phyloP scores from a whole-genome alignment of 2,113 vertebrate species.

The Chinchilla lanigera region DNA sequence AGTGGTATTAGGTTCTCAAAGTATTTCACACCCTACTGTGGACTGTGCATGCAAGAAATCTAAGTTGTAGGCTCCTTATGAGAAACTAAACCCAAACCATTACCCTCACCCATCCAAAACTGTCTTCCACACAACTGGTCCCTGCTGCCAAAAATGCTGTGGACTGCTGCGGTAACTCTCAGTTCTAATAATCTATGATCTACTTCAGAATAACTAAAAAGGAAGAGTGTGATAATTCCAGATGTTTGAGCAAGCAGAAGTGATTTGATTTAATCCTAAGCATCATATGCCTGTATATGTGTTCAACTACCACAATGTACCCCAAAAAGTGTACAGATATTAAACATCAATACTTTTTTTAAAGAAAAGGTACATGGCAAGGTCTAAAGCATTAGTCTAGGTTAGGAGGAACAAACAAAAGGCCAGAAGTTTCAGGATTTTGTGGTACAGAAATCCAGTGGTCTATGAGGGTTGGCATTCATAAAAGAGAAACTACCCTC shows the following conservation, averaged over 20 bases:
- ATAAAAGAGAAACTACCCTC: background rate
- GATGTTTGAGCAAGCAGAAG: background rate
- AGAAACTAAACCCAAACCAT: background rate
- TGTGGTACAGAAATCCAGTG: background rate
- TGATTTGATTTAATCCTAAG: background rate
- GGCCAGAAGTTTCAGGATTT: background rate
- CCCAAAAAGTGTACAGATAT: background rate
- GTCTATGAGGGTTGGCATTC: background rate
- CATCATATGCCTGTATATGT: background rate
- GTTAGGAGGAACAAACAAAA: background rate
- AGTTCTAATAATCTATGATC: background rate
- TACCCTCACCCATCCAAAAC: background rate
- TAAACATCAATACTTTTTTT: background rate
- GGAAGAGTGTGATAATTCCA: background rate
- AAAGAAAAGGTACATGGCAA: background rate
- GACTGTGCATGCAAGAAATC: background rate
- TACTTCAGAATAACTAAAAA: background rate
- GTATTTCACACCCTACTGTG: background rate
- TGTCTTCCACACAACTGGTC: background rate
- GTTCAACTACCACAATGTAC: background rate
- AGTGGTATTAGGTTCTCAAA: background rate
- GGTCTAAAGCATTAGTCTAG: background rate
- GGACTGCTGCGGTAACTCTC: background rate
- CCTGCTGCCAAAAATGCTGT: background rate
- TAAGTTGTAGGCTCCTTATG: background rate